A percentile compares a stretch with the other conserved stretches of the same genome.
Evolutionary conservation across 2,888 invertebrate genomes (phyloP).

Genomic region (Antheraea assamensis): DNA sequence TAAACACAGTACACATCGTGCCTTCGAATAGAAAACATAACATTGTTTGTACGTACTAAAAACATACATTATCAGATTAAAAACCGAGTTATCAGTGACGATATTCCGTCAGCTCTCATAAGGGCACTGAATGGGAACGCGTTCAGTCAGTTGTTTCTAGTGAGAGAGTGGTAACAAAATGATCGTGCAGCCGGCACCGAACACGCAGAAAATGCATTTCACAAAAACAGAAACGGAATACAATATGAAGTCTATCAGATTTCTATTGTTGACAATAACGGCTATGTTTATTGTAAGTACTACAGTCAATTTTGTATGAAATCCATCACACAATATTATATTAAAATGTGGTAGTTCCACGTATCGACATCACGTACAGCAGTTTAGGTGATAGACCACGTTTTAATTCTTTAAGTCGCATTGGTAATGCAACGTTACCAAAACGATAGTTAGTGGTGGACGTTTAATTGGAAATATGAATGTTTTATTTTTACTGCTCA

Average conservation of each 20-base stretch:
- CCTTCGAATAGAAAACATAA: conserved; percentile 31
- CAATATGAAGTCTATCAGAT: conserved; percentile 75
- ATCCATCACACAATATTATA: background rate
- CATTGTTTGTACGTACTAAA: conserved; percentile 18
- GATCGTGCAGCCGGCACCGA: conserved; percentile 33
- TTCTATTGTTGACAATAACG: conserved; percentile 71
- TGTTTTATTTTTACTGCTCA: background rate
- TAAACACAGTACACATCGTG: conserved; percentile 13
- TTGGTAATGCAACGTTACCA: background rate
- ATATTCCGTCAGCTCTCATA: conserved; percentile 35
- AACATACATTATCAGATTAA: conserved; percentile 41
- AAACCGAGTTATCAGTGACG: conserved; percentile 40
- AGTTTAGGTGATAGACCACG: background rate
- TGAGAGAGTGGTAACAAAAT: conserved; percentile 33
- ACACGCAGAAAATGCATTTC: conserved; percentile 57
- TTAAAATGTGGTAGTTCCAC: background rate
- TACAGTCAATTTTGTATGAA: background rate
- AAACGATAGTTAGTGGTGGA: background rate
- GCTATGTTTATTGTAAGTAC: conserved; percentile 74
- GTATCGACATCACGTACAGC: background rate
- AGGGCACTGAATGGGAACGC: conserved; percentile 24
- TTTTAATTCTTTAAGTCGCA: background rate
- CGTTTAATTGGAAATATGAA: background rate
- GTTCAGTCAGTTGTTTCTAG: conserved; percentile 13
- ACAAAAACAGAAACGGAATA: conserved; percentile 70